These are phyloP conservation scores for Spermophilus dauricus DNA, from an alignment of 2,113 vertebrate species.

Conservation along the genomic window DNA sequence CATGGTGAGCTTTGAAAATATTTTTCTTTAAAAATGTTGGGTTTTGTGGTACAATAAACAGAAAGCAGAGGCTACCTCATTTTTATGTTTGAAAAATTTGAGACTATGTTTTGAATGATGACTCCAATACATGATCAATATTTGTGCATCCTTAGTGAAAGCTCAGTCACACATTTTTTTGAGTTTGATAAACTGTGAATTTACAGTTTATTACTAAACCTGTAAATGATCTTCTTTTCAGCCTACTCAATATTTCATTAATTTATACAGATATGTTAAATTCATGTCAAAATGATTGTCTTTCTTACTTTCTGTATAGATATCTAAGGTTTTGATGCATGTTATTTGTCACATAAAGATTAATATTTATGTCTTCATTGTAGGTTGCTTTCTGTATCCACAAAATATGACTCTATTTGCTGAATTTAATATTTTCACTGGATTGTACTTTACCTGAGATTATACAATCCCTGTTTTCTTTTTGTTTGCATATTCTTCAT, in stretches of 20 bases:
- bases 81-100: background rate
- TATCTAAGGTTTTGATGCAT: background rate
- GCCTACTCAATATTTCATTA: background rate
- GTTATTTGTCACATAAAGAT: background rate
- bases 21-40: background rate
- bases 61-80: background rate
- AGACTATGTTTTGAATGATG: background rate
- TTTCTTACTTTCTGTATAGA: background rate
- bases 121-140: background rate
- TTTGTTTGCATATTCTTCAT: background rate
- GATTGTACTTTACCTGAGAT: background rate
- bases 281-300: background rate
- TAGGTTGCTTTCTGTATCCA: background rate
- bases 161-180: background rate
- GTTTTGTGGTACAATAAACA: background rate
- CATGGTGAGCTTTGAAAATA: background rate
- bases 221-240: background rate
- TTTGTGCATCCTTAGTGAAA: background rate
- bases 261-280: background rate
- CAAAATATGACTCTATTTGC: background rate
- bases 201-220: background rate
- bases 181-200: background rate
- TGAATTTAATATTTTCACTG: background rate
- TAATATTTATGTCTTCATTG: background rate
- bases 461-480: background rate